Evolutionary conservation across 2,888 invertebrate genomes (phyloP).

Genomic region (Trimorus sp.): DNA sequence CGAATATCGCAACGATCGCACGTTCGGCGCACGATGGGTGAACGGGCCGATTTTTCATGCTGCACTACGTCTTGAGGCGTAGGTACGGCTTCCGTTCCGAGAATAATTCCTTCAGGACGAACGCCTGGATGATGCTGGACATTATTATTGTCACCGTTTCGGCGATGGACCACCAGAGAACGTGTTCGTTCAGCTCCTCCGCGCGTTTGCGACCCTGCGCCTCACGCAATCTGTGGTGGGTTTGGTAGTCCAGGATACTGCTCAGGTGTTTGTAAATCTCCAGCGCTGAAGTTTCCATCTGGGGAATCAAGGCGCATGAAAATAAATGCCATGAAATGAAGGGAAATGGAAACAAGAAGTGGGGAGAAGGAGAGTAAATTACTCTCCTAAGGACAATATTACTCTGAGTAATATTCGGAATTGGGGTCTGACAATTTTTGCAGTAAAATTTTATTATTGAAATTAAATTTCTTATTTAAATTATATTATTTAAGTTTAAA

Average conservation of each 20-base stretch:
- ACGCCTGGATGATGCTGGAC: constrained; percentile 95
- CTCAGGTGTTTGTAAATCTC: constrained; percentile 95
- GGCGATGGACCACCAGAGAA: constrained; percentile 93
- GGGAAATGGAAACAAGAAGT: no score
- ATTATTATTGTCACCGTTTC: constrained; percentile 89
- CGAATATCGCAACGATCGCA: constrained; percentile 41
- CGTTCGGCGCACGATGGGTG: no score
- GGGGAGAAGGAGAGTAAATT: no score
- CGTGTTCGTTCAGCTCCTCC: constrained; percentile 97
- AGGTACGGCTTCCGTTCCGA: constrained; percentile 81
- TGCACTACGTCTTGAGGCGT: constrained; percentile 66
- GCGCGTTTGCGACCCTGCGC: constrained; percentile 97
- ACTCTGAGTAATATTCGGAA: no score
- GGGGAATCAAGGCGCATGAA: constrained; percentile 79
- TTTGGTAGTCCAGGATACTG: constrained; percentile 96
- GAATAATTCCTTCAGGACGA: constrained; percentile 96
- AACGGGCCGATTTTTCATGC: no score
- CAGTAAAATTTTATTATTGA: no score
- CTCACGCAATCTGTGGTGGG: constrained; percentile 97
- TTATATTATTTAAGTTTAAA: no score
- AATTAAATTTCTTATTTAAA: no score
- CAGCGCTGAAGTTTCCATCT: constrained; percentile 96
- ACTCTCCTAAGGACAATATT: no score
- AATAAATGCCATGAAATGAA: no score
- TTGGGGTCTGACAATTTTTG: no score